Evolutionary conservation across 2,113 vertebrate genomes (phyloP).

Genomic region (Tonatia bakeri): DNA sequence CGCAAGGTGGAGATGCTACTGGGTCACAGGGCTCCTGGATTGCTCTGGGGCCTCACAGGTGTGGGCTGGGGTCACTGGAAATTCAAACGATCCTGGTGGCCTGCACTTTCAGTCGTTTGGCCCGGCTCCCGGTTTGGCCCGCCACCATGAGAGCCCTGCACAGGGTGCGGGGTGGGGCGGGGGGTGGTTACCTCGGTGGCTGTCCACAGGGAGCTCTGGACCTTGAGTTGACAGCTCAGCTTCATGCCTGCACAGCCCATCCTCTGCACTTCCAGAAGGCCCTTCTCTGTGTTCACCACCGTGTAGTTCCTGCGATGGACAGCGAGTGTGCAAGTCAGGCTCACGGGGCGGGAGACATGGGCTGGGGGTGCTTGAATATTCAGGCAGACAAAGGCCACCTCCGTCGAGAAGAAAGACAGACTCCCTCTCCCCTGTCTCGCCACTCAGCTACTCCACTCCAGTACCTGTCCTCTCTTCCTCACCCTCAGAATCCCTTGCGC

Average conservation of each 20-base stretch:
- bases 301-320: conserved; percentile 89
- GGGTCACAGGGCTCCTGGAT: neutral
- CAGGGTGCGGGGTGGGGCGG: accelerated
- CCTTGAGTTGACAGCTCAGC: conserved; percentile 92
- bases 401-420: neutral
- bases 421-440: too few relatives aligned
- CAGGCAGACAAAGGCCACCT: neutral
- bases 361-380: accelerated
- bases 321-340: neutral
- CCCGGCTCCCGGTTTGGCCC: accelerated
- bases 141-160: accelerated
- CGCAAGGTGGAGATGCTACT: accelerated
- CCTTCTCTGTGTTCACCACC: conserved; percentile 92
- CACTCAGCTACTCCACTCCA: too few relatives aligned
- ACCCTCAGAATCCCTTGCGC: neutral
- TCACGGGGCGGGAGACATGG: accelerated
- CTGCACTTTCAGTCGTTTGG: neutral
- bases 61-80: neutral
- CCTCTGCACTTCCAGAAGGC: conserved; percentile 90
- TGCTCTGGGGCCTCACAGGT: too few relatives aligned
- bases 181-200: conserved; percentile 88
- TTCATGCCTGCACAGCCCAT: conserved; percentile 90
- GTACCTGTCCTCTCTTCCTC: accelerated
- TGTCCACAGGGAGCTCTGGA: conserved; percentile 91
- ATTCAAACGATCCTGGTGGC: neutral